A percentile compares a stretch with the other conserved stretches of the same genome.
These are phyloP conservation scores for Pterostichus niger DNA, from an alignment of 2,888 invertebrate genomes.

Conservation along the genomic window DNA sequence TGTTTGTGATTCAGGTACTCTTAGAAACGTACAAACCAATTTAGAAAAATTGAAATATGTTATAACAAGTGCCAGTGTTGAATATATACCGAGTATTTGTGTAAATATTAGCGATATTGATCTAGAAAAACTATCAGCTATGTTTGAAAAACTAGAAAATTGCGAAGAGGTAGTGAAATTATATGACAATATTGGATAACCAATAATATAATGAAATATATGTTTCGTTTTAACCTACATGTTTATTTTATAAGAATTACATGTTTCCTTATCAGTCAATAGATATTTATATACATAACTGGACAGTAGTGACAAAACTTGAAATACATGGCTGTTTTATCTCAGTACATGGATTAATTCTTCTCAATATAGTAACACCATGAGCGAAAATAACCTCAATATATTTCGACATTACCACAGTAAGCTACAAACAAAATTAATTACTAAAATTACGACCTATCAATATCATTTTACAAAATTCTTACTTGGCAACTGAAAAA, in stretches of 20 bases:
- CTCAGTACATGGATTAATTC: constrained; percentile 12
- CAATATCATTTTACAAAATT: constrained; percentile 27
- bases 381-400: constrained; percentile 40
- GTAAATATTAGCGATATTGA: constrained; percentile 79
- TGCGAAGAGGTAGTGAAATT: constrained; percentile 81
- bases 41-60: constrained; percentile 78
- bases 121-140: constrained; percentile 75
- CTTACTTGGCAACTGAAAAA: constrained; percentile 60
- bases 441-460: constrained; percentile 48
- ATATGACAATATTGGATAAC: constrained; percentile 80
- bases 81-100: constrained; percentile 77
- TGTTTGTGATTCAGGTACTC: constrained; percentile 78
- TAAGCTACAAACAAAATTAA: constrained; percentile 74
- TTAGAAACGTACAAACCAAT: constrained; percentile 77
- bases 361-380: constrained; percentile 52
- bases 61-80: constrained; percentile 77
- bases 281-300: constrained; percentile 30
- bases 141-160: constrained; percentile 79
- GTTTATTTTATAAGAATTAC: constrained; percentile 41
- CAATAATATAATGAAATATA: constrained; percentile 7
- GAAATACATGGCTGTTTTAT: constrained; percentile 6
- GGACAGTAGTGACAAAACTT: constrained; percentile 39
- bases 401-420: constrained; percentile 74
- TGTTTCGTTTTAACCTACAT: constrained; percentile 9
- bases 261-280: constrained; percentile 25